Evolutionary conservation across 2,797 vertebrate genomes (phyloP).

Genomic region (Spinus pinus): DNA sequence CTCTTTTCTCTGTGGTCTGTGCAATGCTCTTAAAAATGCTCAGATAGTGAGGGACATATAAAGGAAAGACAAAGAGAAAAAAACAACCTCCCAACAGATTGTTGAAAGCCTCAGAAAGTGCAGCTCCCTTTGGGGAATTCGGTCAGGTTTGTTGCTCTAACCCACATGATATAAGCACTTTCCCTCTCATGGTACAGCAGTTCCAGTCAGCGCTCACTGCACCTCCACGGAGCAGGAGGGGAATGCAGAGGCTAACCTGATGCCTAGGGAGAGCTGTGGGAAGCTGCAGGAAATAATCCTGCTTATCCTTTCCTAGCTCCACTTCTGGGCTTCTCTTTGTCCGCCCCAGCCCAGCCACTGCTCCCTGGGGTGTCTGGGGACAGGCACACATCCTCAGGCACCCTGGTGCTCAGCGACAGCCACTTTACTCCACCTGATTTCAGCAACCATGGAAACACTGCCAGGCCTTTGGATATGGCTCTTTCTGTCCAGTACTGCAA

Average conservation of each 20-base stretch:
- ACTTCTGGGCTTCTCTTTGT: neutral
- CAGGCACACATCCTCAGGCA: fast-evolving
- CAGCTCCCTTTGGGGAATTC: neutral
- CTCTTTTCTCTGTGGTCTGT: neutral
- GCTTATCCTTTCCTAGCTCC: neutral
- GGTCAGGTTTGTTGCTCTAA: neutral
- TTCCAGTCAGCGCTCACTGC: neutral
- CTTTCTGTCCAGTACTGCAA: neutral
- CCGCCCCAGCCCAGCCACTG: neutral
- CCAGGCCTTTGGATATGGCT: neutral
- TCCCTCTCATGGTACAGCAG: neutral
- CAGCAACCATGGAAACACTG: fast-evolving
- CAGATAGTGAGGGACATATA: neutral
- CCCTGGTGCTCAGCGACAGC: neutral
- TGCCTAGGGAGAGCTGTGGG: neutral
- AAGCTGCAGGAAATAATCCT: neutral
- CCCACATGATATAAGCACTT: neutral
- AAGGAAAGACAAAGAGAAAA: neutral
- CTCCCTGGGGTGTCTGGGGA: neutral
- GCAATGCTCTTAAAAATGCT: neutral
- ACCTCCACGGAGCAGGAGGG: neutral
- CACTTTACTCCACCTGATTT: neutral
- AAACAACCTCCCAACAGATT: neutral
- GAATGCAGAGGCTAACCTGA: neutral
- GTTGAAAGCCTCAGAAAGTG: neutral